phyloP scores from a whole-genome alignment of 2,888 invertebrate species.

The Leptogaster cylindrica region DNA sequence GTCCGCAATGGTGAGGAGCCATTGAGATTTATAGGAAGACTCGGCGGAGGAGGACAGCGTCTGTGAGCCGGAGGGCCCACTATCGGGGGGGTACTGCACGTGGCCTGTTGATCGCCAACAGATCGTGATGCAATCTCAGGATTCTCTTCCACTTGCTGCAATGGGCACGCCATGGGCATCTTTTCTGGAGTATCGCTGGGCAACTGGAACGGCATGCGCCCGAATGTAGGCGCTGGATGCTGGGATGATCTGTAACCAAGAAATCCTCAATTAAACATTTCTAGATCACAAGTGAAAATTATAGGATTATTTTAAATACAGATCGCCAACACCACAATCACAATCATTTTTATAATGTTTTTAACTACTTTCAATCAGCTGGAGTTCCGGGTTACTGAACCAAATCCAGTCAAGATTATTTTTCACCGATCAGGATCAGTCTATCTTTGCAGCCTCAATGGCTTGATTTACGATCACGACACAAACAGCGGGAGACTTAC shows the following conservation, averaged over 20 bases:
- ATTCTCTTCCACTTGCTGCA: slow-evolving; percentile 43
- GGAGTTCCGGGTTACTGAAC: too few relatives aligned
- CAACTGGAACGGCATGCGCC: slow-evolving; percentile 1
- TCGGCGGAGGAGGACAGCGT: slow-evolving; percentile 59
- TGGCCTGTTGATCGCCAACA: neutral
- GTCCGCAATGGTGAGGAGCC: slow-evolving; percentile 56
- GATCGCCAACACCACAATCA: too few relatives aligned
- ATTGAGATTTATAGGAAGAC: slow-evolving; percentile 57
- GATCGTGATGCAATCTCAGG: slow-evolving; percentile 39
- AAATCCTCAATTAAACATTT: too few relatives aligned
- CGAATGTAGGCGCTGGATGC: neutral
- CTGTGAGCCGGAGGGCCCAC: slow-evolving; percentile 58
- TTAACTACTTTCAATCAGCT: too few relatives aligned
- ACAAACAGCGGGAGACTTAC: slow-evolving; percentile 1
- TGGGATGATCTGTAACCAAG: neutral
- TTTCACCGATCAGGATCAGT: too few relatives aligned
- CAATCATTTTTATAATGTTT: too few relatives aligned
- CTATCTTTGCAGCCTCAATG: too few relatives aligned
- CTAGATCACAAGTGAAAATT: too few relatives aligned
- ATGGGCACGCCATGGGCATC: slow-evolving; percentile 34
- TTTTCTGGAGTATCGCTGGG: slow-evolving; percentile 12
- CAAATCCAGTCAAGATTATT: too few relatives aligned
- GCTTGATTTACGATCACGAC: slow-evolving; percentile 5
- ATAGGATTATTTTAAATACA: too few relatives aligned
- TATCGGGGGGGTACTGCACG: slow-evolving; percentile 45